Evolutionary conservation across 1,140 invertebrate species (phyloP).

Genomic region (Papilio polyxenes): DNA sequence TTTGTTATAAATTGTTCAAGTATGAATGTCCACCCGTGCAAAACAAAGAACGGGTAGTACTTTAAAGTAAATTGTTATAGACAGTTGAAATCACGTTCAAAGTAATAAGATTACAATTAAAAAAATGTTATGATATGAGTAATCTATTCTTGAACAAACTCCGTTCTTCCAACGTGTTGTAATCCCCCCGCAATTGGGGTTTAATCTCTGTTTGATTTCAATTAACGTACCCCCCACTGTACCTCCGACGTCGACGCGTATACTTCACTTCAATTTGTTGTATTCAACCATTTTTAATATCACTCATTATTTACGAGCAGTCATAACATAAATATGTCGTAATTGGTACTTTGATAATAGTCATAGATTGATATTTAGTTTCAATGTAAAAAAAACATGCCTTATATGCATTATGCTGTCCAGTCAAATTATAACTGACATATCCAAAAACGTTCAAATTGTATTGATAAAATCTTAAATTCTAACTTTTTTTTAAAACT

Average conservation of each 20-base stretch:
- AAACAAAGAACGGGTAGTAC: background rate
- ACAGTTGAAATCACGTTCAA: background rate
- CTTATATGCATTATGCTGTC: too few species aligned
- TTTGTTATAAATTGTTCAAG: too few species aligned
- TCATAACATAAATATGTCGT: background rate
- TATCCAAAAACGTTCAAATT: too few species aligned
- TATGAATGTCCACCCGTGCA: background rate
- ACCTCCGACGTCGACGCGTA: slow-evolving; percentile 38
- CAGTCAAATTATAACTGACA: too few species aligned
- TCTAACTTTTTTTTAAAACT: too few species aligned
- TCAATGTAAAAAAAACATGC: too few species aligned
- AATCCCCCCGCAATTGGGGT: slow-evolving; percentile 59
- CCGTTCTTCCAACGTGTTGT: slow-evolving; percentile 45
- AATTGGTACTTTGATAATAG: background rate
- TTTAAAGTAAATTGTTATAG: background rate
- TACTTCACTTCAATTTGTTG: background rate
- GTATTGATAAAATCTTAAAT: too few species aligned
- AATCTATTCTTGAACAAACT: slow-evolving; percentile 36
- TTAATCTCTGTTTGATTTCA: slow-evolving; percentile 78
- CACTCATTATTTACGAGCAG: background rate
- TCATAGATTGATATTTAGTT: too few species aligned
- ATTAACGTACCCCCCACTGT: slow-evolving; percentile 55
- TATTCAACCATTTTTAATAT: slow-evolving; percentile 7
- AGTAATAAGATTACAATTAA: background rate
- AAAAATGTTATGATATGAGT: slow-evolving; percentile 25